Conservation (phyloP, 2,797 vertebrate genomes). For the Peromyscus aztecus region DNA sequence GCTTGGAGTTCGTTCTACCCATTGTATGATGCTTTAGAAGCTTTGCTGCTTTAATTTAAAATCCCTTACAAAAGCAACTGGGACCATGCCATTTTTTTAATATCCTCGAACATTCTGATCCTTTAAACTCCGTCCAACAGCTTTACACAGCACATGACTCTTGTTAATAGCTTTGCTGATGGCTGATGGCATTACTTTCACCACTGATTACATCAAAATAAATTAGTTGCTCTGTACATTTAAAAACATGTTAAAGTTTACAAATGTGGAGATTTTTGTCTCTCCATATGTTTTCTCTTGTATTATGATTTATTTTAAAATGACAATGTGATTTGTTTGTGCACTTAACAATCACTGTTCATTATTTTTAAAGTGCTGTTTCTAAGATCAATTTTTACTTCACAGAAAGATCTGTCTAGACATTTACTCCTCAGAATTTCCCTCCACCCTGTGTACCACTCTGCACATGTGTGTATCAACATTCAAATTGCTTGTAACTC, state of each 20-base stretch:
- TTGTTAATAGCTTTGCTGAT: slow-evolving; percentile 75
- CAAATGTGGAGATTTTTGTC: background rate
- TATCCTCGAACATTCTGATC: slow-evolving; percentile 73
- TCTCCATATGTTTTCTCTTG: background rate
- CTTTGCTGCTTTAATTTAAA: slow-evolving; percentile 84
- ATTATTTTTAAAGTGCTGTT: slow-evolving; percentile 4
- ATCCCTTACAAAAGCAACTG: slow-evolving; percentile 80
- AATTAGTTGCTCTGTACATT: slow-evolving; percentile 58
- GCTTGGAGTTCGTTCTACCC: slow-evolving; percentile 73
- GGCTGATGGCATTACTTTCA: slow-evolving; percentile 82
- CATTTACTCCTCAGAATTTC: background rate
- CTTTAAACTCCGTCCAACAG: slow-evolving; percentile 82
- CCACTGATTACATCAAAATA: slow-evolving; percentile 82
- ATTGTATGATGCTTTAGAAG: slow-evolving; percentile 76
- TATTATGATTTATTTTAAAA: background rate
- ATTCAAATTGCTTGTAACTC: background rate
- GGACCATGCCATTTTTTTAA: slow-evolving; percentile 69
- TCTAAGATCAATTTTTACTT: background rate
- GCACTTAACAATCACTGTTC: background rate
- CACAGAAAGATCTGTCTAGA: background rate
- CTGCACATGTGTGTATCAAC: background rate
- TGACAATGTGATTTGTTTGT: background rate
- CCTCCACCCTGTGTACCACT: rapidly evolving
- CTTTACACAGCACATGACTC: slow-evolving; percentile 81
- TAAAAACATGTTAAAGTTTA: slow-evolving; percentile 65